A percentile compares a stretch with the other conserved stretches of the same genome.
Conservation (phyloP, 2,113 vertebrate genomes). For the Syrrhaptes paradoxus region DNA sequence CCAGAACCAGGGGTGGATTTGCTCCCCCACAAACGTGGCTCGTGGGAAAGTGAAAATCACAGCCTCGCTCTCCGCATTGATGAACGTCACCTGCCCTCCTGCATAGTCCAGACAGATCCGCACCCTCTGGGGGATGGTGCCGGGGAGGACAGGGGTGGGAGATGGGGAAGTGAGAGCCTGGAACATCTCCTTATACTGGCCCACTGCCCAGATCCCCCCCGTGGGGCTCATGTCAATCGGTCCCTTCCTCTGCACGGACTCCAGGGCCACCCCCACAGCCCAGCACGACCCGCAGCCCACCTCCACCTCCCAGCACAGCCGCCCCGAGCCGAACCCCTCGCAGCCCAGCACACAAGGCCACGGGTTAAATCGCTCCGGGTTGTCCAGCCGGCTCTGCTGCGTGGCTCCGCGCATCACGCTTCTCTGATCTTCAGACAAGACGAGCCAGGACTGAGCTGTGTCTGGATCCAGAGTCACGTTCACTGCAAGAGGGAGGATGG, state of each 20-base stretch:
- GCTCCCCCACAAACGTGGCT: background rate
- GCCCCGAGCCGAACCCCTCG: background rate
- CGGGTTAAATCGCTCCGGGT: background rate
- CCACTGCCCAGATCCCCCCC: background rate
- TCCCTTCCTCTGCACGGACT: background rate
- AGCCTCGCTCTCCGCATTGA: background rate
- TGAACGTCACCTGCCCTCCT: background rate
- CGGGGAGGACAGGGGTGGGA: background rate
- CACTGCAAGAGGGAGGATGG: background rate
- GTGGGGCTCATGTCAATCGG: background rate
- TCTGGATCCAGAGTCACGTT: background rate
- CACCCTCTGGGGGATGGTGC: background rate
- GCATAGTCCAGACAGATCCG: background rate
- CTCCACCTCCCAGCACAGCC: background rate
- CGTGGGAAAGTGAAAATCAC: background rate
- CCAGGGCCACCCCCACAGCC: background rate
- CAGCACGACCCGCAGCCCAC: background rate
- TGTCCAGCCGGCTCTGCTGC: background rate
- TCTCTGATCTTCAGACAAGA: background rate
- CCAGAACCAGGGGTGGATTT: background rate
- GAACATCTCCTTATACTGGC: background rate
- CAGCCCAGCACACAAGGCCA: background rate
- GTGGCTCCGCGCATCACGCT: background rate
- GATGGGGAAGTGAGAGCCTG: background rate
- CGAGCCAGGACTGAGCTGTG: background rate